Evolutionary conservation across 2,797 vertebrate species (phyloP).

Genomic region (Enteromius unitaeniatus): DNA sequence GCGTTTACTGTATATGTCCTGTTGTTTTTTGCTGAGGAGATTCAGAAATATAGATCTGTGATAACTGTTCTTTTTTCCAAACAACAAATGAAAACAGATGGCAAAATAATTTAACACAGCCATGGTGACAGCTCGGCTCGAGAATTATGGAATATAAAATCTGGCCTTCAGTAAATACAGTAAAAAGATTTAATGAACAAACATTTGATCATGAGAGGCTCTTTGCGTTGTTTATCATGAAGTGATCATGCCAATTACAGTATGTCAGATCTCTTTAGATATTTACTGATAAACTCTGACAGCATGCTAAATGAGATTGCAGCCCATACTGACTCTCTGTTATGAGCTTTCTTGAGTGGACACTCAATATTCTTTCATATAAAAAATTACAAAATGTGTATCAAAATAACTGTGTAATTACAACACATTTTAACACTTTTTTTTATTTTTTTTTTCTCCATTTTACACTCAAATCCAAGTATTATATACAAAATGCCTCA

Average conservation of each 20-base stretch:
- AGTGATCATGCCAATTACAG: conserved; percentile 20
- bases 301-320: conserved; percentile 27
- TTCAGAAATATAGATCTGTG: conserved; percentile 2
- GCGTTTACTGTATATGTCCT: neutral
- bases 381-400: neutral
- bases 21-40: conserved; percentile 13
- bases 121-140: neutral
- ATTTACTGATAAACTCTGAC: conserved; percentile 39
- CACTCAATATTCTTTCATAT: neutral
- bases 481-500: no score
- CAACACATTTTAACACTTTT: no score
- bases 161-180: neutral
- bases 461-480: no score
- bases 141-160: neutral
- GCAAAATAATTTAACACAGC: neutral
- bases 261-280: conserved; percentile 37
- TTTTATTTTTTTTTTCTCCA: no score
- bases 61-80: neutral
- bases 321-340: neutral
- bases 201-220: conserved; percentile 1
- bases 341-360: neutral
- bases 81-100: conserved; percentile 18
- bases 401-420: neutral
- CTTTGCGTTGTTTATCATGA: conserved; percentile 38
- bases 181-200: neutral